Percentiles rank a stretch among this genome's conserved stretches.
Evolutionary conservation across 2,113 vertebrate genomes (phyloP).

Genomic region (Sylvilagus bachmani): DNA sequence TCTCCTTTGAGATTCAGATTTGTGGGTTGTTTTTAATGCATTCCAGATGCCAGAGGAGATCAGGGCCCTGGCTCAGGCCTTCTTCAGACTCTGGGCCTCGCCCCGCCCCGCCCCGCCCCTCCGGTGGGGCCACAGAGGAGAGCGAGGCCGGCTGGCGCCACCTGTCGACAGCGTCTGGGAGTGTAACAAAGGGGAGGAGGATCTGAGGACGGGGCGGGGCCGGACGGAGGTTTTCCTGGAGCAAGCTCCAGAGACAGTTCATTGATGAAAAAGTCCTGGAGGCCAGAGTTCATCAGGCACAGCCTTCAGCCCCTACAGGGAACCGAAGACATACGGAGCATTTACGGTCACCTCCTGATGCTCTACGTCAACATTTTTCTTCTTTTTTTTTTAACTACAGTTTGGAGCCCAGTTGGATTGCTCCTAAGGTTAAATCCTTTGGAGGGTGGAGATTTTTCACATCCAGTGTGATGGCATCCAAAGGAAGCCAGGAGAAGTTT

Average conservation of each 20-base stretch:
- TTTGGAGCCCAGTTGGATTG: conserved; percentile 35
- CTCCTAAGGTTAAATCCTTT: not conserved
- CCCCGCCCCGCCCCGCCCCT: not conserved
- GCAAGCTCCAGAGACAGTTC: not conserved
- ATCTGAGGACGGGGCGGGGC: not conserved
- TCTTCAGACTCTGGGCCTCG: conserved; percentile 32
- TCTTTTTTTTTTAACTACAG: not conserved
- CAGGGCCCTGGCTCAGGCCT: not conserved
- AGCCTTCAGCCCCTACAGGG: not conserved
- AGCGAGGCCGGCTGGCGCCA: conserved; percentile 19
- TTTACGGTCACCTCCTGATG: not conserved
- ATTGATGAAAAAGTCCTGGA: not conserved
- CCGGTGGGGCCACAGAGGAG: not conserved
- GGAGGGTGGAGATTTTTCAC: conserved; percentile 2
- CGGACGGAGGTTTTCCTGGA: not conserved
- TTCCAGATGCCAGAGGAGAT: conserved; percentile 75
- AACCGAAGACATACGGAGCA: accelerated
- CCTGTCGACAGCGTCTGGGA: conserved; percentile 35
- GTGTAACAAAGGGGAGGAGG: not conserved
- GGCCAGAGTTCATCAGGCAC: not conserved
- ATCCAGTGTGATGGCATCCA: not conserved
- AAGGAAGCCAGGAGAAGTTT: not conserved
- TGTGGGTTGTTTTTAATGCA: conserved; percentile 63
- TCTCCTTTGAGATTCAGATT: conserved; percentile 36
- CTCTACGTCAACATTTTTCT: not conserved